Evolutionary conservation across 2,888 invertebrate genomes (phyloP), one percentile per base, ranked within the genome.

Genomic region (Leptothorax acervorum): DNA sequence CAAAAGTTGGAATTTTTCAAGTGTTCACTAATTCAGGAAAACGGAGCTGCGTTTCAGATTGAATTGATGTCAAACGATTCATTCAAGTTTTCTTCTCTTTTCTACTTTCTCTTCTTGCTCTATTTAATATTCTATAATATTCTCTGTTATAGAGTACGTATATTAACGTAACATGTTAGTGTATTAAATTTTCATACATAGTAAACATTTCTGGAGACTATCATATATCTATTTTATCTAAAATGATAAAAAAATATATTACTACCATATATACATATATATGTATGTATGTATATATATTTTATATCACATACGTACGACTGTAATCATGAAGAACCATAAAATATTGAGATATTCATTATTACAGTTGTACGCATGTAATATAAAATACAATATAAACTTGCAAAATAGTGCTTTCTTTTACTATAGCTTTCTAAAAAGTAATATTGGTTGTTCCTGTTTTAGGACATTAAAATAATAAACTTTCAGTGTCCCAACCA

Each of bases 21-120:
- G 71, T 60, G 39, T 79, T 79, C 71, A 57, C 12, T 31, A 12
- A 70, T 45, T 53, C 45, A 53, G 11, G 8, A 45, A 45, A 45
- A 68, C n/a, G 42, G 11, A 11, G 45, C 31, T 45, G 28, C 23
- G 3, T 70, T 23, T 70, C 28, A 15, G 5, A 35, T 28, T 57
- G n/a, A 70, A 70, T n/a, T 23, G 15, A 55, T 78, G 9, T 78
- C 28, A 45, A 45, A 45, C n/a, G 28, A 62, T 23, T 23, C 8
- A 18, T 9, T 68, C 9, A 55, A 63, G 6, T 53, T 23, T 12
- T 60, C 9, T 35, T 18, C 15, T 31, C 31, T 45, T 31, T 48
- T 18, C 3, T 28, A 15, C 0, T 18, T 42, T 73, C 57, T 70
- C 5, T 8, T 55, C 53, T 55, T 39, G 1, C 48, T 65, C 48